Base-by-base conservation (phyloP, 2,113 vertebrate species). In the Xenotilapia flavipinnis region DNA sequence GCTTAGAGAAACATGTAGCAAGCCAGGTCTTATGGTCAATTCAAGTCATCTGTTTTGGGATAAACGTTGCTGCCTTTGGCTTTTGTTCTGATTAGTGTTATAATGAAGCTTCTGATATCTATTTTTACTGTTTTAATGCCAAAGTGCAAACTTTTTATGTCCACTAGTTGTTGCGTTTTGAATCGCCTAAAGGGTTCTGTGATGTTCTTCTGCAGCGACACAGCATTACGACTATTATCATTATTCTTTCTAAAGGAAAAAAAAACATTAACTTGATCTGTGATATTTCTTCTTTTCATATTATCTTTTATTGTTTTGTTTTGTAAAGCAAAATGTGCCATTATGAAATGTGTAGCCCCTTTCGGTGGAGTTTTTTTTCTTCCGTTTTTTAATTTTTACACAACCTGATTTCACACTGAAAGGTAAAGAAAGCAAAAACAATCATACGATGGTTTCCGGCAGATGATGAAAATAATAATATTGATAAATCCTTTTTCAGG, bases 1-100 rank as follows among this genome's bases (percentile, higher is more conserved):
- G 97, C 97, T 97, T 98, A 95, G 97, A 96, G 96, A 96, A 95
- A 97, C 89, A 94, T 97, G 97, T 98, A 98, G 97, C 97, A 97
- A 92, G 91, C 97, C 94, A 91, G 86, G 85, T 84, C 90, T 88
- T 97, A 96, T 96, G 85, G 80, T 96, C 94, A 96, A 88, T 92
- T 97, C 96, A 92, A 97, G 95, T 97, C 96, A 97, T 97, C 96
- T 97, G 93, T 97, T 96, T 96, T 95, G 96, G 97, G 96, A 96
- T 96, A 95, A 96, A 96, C 92, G 92, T 97, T 95, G 95, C 95
- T 97, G 94, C 94, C 97, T 97, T 95, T 97, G 97, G 96, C 95
- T 91, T 89, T 86, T 55, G 56, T 53, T 49, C 81, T 96, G 94
- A 97, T 95, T 97, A 97, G 96, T 97, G 96, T 95, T 97, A 96